A percentile compares a stretch with the other conserved stretches of the same genome.
These are phyloP conservation scores for Rhynchomys soricoides DNA, from an alignment of 2,113 vertebrate species.

Conservation along the genomic window DNA sequence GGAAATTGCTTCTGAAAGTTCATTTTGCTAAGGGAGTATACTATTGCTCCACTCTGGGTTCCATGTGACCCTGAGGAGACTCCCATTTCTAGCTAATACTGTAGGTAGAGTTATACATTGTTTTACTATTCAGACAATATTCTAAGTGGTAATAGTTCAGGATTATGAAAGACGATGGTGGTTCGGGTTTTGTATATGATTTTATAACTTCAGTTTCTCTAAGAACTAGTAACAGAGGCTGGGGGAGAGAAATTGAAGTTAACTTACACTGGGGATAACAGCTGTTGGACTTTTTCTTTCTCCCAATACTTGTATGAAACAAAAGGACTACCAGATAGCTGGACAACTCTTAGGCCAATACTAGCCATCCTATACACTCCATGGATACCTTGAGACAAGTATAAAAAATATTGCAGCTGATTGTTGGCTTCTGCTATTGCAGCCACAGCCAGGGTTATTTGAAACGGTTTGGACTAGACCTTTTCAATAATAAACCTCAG, in stretches of 20 bases:
- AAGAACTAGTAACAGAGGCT: background rate
- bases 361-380: background rate
- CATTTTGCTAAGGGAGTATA: background rate
- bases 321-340: background rate
- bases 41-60: background rate
- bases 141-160: background rate
- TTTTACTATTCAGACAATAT: background rate
- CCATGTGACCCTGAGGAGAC: background rate
- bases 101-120: background rate
- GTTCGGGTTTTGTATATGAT: background rate
- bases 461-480: background rate
- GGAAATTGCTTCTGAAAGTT: background rate
- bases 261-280: background rate
- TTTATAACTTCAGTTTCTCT: background rate
- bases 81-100: background rate
- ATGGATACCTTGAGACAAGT: background rate
- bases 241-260: no score
- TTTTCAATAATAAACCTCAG: background rate
- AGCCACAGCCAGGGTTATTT: background rate
- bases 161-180: background rate
- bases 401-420: background rate
- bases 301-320: background rate
- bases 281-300: background rate
- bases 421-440: background rate
- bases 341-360: background rate